phyloP scores from a whole-genome alignment of 2,888 invertebrate genomes.

The Odontocerum albicorne region DNA sequence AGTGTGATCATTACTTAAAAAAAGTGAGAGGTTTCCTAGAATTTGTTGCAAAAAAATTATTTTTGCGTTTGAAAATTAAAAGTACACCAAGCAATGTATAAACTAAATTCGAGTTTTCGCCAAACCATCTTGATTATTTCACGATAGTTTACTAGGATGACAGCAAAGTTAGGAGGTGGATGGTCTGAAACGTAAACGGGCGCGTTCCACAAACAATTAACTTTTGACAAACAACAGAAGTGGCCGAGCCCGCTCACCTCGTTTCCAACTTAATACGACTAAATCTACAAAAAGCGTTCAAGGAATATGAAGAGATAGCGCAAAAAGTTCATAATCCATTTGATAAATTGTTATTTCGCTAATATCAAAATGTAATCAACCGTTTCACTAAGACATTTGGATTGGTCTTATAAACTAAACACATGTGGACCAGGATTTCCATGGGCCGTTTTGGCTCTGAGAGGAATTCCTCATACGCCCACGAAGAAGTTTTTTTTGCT shows the following conservation, averaged over 20 bases:
- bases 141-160: slow-evolving; percentile 26
- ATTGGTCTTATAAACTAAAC: slow-evolving; percentile 9
- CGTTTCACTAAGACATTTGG: no score
- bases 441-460: slow-evolving; percentile 21
- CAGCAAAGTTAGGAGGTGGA: slow-evolving; percentile 4
- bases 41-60: no score
- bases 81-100: no score
- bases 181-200: slow-evolving; percentile 9
- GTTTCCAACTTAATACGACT: neutral
- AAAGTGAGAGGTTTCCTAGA: no score
- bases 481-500: slow-evolving; percentile 25
- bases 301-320: neutral
- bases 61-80: no score
- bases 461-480: slow-evolving; percentile 30
- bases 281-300: neutral
- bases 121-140: slow-evolving; percentile 27
- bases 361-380: no score
- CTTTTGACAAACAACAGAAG: slow-evolving; percentile 35
- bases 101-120: no score
- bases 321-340: neutral
- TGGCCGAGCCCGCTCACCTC: neutral
- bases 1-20: no score
- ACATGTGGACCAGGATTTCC: neutral
- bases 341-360: neutral
- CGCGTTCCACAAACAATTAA: slow-evolving; percentile 29